Conservation (phyloP, 1,140 invertebrate genomes). For the Solen grandis region DNA sequence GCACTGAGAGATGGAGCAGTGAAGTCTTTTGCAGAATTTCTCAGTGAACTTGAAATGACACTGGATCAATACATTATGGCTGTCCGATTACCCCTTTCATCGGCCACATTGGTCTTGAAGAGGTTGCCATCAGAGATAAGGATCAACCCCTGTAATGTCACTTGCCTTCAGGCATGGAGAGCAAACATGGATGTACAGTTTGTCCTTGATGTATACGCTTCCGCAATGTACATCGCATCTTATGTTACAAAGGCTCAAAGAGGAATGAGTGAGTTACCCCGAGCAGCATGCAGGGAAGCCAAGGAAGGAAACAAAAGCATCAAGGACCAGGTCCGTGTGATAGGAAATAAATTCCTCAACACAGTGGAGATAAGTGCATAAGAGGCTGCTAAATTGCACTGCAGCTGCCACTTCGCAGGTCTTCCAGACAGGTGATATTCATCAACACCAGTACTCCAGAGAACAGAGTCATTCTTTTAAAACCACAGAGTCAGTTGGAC, state of each 20-base stretch:
- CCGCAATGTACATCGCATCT: conserved; percentile 53
- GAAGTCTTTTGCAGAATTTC: too few relatives aligned
- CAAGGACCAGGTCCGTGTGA: conserved; percentile 46
- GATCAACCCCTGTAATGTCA: conserved; percentile 39
- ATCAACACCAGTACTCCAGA: conserved; percentile 55
- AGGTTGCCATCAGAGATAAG: conserved; percentile 29
- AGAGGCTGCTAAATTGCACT: conserved; percentile 53
- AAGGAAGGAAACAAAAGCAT: conserved; percentile 35
- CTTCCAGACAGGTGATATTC: conserved; percentile 49
- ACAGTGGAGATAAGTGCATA: conserved; percentile 58
- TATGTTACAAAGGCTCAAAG: conserved; percentile 58
- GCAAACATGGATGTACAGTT: conserved; percentile 58
- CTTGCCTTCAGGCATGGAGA: conserved; percentile 27
- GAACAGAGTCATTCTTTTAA: conserved; percentile 54
- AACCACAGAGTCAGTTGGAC: conserved; percentile 30
- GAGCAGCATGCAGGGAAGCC: conserved; percentile 53
- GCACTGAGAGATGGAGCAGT: too few relatives aligned
- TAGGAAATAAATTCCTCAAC: conserved; percentile 61
- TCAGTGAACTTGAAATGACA: conserved; percentile 29
- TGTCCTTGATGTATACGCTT: conserved; percentile 62
- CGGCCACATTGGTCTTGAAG: too few relatives aligned
- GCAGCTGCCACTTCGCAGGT: conserved; percentile 46
- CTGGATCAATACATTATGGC: too few relatives aligned
- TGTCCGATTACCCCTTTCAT: too few relatives aligned
- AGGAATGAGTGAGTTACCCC: conserved; percentile 51